These are phyloP conservation scores for Eumeta japonica DNA, from an alignment of 1,140 invertebrate species.

Conservation along the genomic window DNA sequence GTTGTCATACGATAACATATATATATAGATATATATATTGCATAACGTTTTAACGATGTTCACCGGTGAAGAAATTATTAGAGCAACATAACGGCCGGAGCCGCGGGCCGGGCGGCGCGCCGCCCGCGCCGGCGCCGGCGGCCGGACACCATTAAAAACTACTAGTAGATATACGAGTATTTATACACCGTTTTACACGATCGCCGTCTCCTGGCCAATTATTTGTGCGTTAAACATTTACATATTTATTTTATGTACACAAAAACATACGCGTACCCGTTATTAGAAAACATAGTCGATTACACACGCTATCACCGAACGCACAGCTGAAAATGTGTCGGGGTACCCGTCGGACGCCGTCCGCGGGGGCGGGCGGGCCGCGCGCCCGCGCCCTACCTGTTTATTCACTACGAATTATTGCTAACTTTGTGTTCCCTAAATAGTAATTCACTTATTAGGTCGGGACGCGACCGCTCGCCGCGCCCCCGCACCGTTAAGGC, in stretches of 20 bases:
- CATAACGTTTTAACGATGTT: no score
- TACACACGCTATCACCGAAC: slow-evolving; percentile 48
- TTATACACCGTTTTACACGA: slow-evolving; percentile 44
- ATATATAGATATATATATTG: no score
- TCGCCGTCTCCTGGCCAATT: slow-evolving; percentile 33
- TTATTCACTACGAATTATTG: slow-evolving; percentile 42
- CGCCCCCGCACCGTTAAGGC: no score
- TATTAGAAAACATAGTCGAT: slow-evolving; percentile 52
- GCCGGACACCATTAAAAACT: no score
- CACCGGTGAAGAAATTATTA: no score
- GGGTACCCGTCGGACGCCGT: slow-evolving; percentile 36
- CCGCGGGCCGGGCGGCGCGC: no score
- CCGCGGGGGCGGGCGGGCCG: slow-evolving; percentile 27
- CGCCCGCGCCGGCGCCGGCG: no score
- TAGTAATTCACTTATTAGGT: no score
- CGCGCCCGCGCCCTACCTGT: slow-evolving; percentile 1
- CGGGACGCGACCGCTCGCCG: no score
- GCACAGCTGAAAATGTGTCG: slow-evolving; percentile 37
- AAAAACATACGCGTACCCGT: slow-evolving; percentile 54
- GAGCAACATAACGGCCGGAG: no score
- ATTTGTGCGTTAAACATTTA: slow-evolving; percentile 58
- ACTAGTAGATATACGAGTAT: slow-evolving; percentile 51
- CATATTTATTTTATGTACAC: slow-evolving; percentile 54
- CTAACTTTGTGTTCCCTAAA: slow-evolving; percentile 36
- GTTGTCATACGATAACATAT: no score